Evolutionary conservation across 53 echinoderm and acorn worm species (phyloP), one percentile per base, ranked within the genome.

Genomic region (Astropecten irregularis): DNA sequence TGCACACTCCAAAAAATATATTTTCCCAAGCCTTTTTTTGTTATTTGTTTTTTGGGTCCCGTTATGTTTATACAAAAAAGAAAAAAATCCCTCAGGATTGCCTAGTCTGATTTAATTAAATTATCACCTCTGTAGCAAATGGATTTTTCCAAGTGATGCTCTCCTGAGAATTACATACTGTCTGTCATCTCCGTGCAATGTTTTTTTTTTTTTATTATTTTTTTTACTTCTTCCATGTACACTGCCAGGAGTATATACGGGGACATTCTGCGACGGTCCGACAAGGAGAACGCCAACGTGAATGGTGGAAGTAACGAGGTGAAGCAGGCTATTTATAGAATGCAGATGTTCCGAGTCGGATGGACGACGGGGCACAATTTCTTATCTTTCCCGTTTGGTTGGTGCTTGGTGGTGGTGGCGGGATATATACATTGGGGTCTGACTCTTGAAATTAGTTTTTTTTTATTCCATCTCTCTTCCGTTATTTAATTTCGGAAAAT

Each of bases 261-360:
- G n/a, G 8, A 34, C 62, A 61, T 61, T 37, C 65, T 65, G 5
- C 18, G 38, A 38, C 13, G n/a, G n/a, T n/a, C n/a, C n/a, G n/a
- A n/a, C n/a, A n/a, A n/a, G n/a, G n/a, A n/a, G n/a, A n/a, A n/a
- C n/a, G n/a, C n/a, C n/a, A n/a, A n/a, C n/a, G n/a, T 42, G 42
- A 42, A 42, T 42, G 20, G 32, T 68, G 68, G 68, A 68, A 68
- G 32, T 68, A 68, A 68, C 79, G 35, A n/a, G 56, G 58, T 16
- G 36, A 40, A 0, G 16, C 66, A 19, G 9, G 5, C 79, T 79
- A 79, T 79, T 79, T 79, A 79, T 79, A 79, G 79, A 31, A 61
- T 8, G 79, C 79, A 79, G 79, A 79, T 79, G 79, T 60, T 77
- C 29, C 42, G n/a, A n/a, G n/a, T n/a, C n/a, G n/a, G n/a, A n/a